Percentiles rank a stretch among this genome's conserved stretches.
These are phyloP conservation scores for Elymnias hypermnestra DNA, from an alignment of 1,140 invertebrate genomes.

Conservation along the genomic window DNA sequence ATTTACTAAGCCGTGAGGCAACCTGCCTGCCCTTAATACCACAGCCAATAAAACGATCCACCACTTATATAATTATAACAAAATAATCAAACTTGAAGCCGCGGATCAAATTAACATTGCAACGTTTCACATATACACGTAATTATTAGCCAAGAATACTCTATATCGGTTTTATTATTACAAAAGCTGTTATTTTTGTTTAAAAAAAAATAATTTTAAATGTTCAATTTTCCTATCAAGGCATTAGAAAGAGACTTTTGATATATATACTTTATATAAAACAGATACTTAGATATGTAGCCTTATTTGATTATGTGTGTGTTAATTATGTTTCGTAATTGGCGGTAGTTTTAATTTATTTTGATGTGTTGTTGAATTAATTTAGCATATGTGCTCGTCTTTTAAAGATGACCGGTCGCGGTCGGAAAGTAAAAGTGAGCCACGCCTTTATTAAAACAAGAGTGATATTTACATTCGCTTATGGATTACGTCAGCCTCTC, in stretches of 20 bases:
- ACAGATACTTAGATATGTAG: no score
- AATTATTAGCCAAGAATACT: neutral
- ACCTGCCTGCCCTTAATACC: slow-evolving; percentile 2
- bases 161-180: no score
- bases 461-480: slow-evolving; percentile 22
- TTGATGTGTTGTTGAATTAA: no score
- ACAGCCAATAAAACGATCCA: slow-evolving; percentile 5
- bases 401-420: neutral
- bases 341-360: no score
- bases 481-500: slow-evolving; percentile 17
- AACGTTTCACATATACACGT: neutral
- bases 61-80: neutral
- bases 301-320: no score
- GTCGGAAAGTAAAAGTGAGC: slow-evolving; percentile 25
- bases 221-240: no score
- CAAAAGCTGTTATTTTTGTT: neutral
- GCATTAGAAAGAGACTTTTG: no score
- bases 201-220: no score
- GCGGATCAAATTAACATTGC: no score
- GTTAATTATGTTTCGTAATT: no score
- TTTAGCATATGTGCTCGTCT: neutral
- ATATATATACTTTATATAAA: no score
- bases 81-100: neutral
- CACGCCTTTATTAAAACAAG: slow-evolving; percentile 24
- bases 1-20: slow-evolving; percentile 15